Conservation (phyloP, 2,888 invertebrate species). For the Cosmia pyralina region DNA sequence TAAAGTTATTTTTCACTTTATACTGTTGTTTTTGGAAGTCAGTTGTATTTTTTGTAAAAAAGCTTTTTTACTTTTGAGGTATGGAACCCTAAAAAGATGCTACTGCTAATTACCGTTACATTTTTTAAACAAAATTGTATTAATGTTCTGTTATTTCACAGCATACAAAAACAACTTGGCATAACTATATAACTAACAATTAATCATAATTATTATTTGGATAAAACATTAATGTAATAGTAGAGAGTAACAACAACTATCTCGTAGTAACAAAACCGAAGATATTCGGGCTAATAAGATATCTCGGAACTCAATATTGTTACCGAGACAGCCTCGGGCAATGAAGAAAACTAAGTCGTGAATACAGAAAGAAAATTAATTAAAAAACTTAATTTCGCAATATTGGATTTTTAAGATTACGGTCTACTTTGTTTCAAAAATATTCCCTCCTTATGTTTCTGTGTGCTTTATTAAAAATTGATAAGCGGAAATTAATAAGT, state of each 20-base stretch:
- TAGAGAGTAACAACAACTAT: conserved; percentile 7
- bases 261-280: conserved; percentile 63
- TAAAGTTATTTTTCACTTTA: too few relatives aligned
- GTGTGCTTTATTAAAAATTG: conserved; percentile 67
- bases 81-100: too few relatives aligned
- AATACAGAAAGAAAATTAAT: conserved; percentile 84
- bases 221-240: background rate
- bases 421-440: conserved; percentile 51
- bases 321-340: conserved; percentile 68
- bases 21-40: too few relatives aligned
- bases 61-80: too few relatives aligned
- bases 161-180: too few relatives aligned
- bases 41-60: too few relatives aligned
- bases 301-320: conserved; percentile 73
- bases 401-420: conserved; percentile 80
- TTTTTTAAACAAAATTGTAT: too few relatives aligned
- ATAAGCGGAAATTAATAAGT: conserved; percentile 68
- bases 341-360: conserved; percentile 74
- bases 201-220: too few relatives aligned
- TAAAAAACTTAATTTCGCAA: conserved; percentile 83
- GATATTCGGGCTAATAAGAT: conserved; percentile 72
- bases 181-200: too few relatives aligned
- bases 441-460: conserved; percentile 52
- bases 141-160: too few relatives aligned
- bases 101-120: too few relatives aligned